Percentiles rank a stretch among this genome's conserved stretches.
These are phyloP conservation scores for Corticium candelabrum DNA, from an alignment of 37 sponge, comb jelly and placozoan species.

Conservation along the genomic window DNA sequence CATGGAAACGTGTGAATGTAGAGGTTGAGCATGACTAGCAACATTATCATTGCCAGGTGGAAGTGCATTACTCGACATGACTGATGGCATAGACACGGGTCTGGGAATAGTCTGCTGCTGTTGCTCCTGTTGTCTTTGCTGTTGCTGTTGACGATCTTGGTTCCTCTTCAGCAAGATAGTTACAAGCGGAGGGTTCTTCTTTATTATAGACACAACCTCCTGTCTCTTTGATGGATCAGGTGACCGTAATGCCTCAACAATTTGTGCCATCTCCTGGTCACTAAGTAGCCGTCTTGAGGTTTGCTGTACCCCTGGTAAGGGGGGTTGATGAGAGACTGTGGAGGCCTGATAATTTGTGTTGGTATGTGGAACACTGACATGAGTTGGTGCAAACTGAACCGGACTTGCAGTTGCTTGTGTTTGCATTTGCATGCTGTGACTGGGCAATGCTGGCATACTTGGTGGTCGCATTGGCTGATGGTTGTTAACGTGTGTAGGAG, in stretches of 20 bases:
- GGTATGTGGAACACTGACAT: not conserved
- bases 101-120: conserved; percentile 20
- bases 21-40: not conserved
- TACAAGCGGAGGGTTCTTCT: not conserved
- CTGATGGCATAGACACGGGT: conserved; percentile 5
- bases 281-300: not conserved
- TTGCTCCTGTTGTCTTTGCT: conserved; percentile 15
- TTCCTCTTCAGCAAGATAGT: not conserved
- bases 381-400: not conserved
- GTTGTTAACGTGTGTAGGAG: not conserved
- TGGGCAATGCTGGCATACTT: not conserved
- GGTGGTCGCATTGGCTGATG: not conserved
- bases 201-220: not conserved
- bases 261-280: not conserved
- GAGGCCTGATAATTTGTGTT: not conserved
- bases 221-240: not conserved
- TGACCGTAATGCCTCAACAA: not conserved
- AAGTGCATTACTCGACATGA: too few relatives aligned
- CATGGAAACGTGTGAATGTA: too few relatives aligned
- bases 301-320: not conserved
- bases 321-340: not conserved
- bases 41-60: not conserved
- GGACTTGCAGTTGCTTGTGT: not conserved
- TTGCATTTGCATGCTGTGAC: not conserved
- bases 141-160: not conserved